A percentile compares a stretch with the other conserved stretches of the same genome.
phyloP scores from a whole-genome alignment of 2,797 vertebrate species.

The Dicrostonyx torquatus region DNA sequence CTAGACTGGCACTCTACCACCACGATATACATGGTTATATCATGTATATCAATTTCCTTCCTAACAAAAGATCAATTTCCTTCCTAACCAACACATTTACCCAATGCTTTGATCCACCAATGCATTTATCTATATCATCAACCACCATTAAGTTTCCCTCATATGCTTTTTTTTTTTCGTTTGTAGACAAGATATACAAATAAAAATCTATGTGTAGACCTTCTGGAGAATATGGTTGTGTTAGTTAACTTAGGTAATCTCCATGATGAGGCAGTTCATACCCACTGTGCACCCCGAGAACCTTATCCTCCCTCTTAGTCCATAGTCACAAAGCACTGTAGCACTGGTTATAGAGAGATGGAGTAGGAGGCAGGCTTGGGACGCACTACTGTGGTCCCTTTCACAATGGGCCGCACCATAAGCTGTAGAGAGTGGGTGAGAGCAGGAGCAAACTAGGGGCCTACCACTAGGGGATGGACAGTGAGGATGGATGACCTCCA shows the following conservation, averaged over 20 bases:
- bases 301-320: fast-evolving
- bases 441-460: fast-evolving
- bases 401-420: neutral
- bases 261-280: neutral
- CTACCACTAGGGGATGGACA: neutral
- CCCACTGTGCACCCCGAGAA: neutral
- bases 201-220: too few relatives aligned
- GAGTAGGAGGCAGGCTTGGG: neutral
- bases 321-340: neutral
- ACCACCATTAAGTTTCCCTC: neutral
- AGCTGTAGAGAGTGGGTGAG: neutral
- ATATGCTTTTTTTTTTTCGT: neutral
- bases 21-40: too few relatives aligned
- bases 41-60: too few relatives aligned
- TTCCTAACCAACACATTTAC: neutral
- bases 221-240: neutral
- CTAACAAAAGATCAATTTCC: neutral
- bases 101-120: neutral
- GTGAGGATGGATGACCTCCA: neutral
- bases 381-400: neutral
- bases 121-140: neutral
- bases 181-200: neutral
- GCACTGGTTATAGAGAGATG: neutral
- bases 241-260: neutral
- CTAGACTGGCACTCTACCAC: neutral